Evolutionary conservation across 2,888 invertebrate species (phyloP), one percentile per base, ranked within the genome.

Genomic region (Eupeodes luniger): DNA sequence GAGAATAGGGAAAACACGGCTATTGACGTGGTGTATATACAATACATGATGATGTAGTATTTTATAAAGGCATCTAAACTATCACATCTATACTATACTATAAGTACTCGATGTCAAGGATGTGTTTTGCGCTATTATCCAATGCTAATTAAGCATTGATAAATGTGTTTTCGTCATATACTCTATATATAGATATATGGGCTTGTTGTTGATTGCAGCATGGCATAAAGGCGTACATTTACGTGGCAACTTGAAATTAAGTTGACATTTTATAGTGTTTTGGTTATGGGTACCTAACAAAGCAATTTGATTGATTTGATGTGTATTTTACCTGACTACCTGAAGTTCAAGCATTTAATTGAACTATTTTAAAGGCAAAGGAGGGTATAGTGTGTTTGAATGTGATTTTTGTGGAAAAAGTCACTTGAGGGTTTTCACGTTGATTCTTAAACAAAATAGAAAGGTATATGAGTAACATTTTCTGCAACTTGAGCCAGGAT

Each of bases 121-220:
- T 72, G 72, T 72, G 59, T 59, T 55, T 57, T 57, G 40, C 44
- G 55, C 70, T 57, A 36, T 57, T 70, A 70, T 57, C 47, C 47
- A 53, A 72, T 59, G 57, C 72, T 72, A 72, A 72, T 72, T 72
- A 72, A 72, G 55, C 57, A 72, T 72, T 57, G 72, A 72, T 72
- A 59, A 72, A 59, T 72, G 47, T 59, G 44, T 70, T 57, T 70
- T 40, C 67, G 5, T 40, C 4, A 40, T 40, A 40, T 40, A 40
- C 40, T 40, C 40, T 40, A 40, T 9, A 40, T 40, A 5, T 40
- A 9, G 5, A 40, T 40, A 40, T 40, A 40, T 40, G 5, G 40
- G 27, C 27, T 40, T 40, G 40, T 40, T 40, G 40, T 7, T 40
- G 5, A 40, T 40, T 40, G 40, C 40, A 40, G 6, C 40, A 9